Percentiles rank a stretch among this genome's conserved stretches.
These are phyloP conservation scores for Clivina fossor DNA, from an alignment of 2,888 invertebrate genomes.

Conservation along the genomic window DNA sequence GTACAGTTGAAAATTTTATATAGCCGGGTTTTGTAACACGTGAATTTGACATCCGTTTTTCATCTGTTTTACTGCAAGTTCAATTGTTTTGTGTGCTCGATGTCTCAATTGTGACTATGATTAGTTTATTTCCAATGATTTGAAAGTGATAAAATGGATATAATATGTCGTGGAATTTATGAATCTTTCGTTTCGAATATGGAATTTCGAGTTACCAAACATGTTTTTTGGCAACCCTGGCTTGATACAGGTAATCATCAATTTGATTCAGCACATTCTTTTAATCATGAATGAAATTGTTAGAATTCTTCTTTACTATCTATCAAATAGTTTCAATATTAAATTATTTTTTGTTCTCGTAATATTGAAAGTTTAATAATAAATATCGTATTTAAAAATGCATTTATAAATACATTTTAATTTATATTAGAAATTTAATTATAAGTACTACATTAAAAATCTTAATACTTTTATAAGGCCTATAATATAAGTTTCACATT, in stretches of 20 bases:
- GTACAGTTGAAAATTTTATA: background rate
- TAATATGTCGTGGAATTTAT: constrained; percentile 8
- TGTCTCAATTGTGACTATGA: too few species aligned
- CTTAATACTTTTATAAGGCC: too few species aligned
- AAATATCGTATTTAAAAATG: background rate
- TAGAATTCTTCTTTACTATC: too few species aligned
- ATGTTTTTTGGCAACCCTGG: constrained; percentile 54
- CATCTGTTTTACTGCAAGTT: too few species aligned
- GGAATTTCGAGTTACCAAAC: constrained; percentile 16
- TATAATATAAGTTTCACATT: too few species aligned
- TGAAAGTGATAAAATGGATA: background rate
- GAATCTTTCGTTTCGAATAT: constrained; percentile 5
- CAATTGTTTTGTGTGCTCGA: too few species aligned
- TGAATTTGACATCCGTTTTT: background rate
- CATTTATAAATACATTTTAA: background rate
- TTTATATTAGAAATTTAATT: background rate
- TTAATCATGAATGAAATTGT: too few species aligned
- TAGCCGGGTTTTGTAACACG: background rate
- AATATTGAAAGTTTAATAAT: too few species aligned
- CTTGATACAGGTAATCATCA: constrained; percentile 50
- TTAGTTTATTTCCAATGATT: background rate
- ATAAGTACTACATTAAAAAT: too few species aligned
- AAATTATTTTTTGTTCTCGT: too few species aligned
- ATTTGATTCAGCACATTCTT: too few species aligned
- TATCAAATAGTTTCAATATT: too few species aligned